Percentiles rank a stretch among this genome's conserved stretches.
These are phyloP conservation scores for Paradisaea rubra DNA, from an alignment of 2,113 vertebrate genomes.

Conservation along the genomic window DNA sequence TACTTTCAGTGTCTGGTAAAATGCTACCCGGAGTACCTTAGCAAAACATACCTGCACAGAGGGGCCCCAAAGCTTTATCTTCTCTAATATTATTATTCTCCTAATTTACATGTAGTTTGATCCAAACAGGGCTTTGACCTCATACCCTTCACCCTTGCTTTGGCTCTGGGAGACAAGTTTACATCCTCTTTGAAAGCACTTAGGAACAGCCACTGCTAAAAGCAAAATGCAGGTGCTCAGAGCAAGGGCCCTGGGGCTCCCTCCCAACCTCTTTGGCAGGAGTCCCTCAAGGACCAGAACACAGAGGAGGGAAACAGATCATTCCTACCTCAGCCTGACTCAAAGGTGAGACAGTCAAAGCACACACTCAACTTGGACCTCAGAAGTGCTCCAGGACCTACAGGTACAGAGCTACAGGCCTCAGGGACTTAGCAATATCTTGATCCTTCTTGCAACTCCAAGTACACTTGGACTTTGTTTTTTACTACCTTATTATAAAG, in stretches of 20 bases:
- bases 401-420: not conserved
- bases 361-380: not conserved
- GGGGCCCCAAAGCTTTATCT: not conserved
- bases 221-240: not conserved
- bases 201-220: not conserved
- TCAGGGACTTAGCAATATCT: not conserved
- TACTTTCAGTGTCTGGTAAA: not conserved
- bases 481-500: not conserved
- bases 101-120: not conserved
- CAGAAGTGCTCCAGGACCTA: not conserved
- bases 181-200: not conserved
- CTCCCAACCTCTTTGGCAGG: not conserved
- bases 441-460: not conserved
- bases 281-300: not conserved
- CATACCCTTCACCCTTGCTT: not conserved
- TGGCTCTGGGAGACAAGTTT: not conserved
- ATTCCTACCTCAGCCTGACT: not conserved
- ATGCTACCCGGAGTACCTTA: not conserved
- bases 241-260: not conserved
- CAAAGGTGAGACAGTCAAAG: not conserved
- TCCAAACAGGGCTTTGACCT: not conserved
- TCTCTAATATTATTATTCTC: not conserved
- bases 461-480: not conserved
- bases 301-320: not conserved
- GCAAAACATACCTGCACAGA: not conserved